phyloP scores from a whole-genome alignment of 2,888 invertebrate species.

The Catonia carolina region DNA sequence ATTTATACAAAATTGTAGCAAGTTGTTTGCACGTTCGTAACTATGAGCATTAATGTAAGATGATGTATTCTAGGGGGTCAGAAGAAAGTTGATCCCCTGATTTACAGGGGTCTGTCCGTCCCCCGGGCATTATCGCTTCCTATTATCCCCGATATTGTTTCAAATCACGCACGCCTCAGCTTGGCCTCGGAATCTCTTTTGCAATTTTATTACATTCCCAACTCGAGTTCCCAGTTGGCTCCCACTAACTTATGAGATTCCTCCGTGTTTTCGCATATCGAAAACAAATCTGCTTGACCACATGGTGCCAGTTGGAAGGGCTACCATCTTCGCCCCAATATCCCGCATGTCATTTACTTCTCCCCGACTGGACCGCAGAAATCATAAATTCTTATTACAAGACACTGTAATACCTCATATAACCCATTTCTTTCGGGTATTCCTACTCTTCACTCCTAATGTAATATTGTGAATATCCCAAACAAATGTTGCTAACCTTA shows the following conservation, averaged over 20 bases:
- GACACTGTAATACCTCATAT: constrained; percentile 4
- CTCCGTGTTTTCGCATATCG: constrained; percentile 36
- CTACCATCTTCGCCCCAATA: constrained; percentile 10
- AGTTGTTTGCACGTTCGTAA: too few relatives aligned
- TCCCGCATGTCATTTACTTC: constrained; percentile 17
- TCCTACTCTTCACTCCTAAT: too few relatives aligned
- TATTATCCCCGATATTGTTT: constrained; percentile 19
- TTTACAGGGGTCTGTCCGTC: constrained; percentile 11
- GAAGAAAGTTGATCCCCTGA: constrained; percentile 8
- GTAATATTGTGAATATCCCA: too few relatives aligned
- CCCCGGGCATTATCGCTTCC: constrained; percentile 8
- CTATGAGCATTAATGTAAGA: too few relatives aligned
- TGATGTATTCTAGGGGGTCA: too few relatives aligned
- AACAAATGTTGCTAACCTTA: too few relatives aligned
- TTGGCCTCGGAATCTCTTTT: constrained; percentile 13
- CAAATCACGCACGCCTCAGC: constrained; percentile 15
- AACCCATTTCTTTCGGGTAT: too few relatives aligned
- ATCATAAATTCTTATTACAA: constrained; percentile 14
- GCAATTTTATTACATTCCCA: constrained; percentile 19
- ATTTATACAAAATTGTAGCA: too few relatives aligned
- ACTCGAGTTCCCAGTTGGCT: neutral
- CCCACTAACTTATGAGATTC: constrained; percentile 24
- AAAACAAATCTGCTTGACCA: constrained; percentile 36
- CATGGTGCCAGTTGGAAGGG: constrained; percentile 26
- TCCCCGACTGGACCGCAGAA: neutral